phyloP scores from a whole-genome alignment of 2,113 vertebrate species.

The Scytalopus superciliaris region DNA sequence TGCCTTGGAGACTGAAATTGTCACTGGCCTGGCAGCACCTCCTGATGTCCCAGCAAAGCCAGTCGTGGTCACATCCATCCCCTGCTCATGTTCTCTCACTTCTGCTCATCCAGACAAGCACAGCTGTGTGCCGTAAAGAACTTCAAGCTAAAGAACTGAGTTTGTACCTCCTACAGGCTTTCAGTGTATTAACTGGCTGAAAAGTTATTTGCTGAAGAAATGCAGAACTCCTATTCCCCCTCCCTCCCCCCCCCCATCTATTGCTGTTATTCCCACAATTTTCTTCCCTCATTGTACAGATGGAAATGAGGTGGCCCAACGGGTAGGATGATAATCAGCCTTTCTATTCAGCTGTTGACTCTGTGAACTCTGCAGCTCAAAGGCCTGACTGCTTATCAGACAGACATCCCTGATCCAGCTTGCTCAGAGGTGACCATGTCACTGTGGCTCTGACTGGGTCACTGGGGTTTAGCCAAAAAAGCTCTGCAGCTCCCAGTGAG shows the following conservation, averaged over 20 bases:
- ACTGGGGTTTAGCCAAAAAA: not conserved
- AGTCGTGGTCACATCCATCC: accelerated
- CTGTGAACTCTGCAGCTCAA: conserved; percentile 30
- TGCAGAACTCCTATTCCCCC: not conserved
- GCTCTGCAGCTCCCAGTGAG: not conserved
- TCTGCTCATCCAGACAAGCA: not conserved
- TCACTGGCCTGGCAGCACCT: not conserved
- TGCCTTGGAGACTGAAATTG: accelerated
- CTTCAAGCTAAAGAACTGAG: not conserved
- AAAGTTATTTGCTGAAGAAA: not conserved
- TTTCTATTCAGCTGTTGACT: not conserved
- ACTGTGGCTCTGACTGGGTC: not conserved
- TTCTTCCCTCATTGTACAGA: not conserved
- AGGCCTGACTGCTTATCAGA: not conserved
- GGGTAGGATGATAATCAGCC: not conserved
- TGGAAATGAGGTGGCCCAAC: not conserved
- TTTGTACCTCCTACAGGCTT: not conserved
- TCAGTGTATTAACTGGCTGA: not conserved
- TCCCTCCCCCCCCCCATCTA: too few species aligned
- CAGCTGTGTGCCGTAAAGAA: not conserved
- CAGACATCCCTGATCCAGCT: conserved; percentile 6
- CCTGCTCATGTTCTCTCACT: not conserved
- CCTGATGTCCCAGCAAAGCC: not conserved
- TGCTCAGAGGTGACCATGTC: not conserved
- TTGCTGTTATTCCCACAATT: not conserved